Base-by-base conservation (phyloP, 2,113 vertebrate species). In the Urocynchramus pylzowi region DNA sequence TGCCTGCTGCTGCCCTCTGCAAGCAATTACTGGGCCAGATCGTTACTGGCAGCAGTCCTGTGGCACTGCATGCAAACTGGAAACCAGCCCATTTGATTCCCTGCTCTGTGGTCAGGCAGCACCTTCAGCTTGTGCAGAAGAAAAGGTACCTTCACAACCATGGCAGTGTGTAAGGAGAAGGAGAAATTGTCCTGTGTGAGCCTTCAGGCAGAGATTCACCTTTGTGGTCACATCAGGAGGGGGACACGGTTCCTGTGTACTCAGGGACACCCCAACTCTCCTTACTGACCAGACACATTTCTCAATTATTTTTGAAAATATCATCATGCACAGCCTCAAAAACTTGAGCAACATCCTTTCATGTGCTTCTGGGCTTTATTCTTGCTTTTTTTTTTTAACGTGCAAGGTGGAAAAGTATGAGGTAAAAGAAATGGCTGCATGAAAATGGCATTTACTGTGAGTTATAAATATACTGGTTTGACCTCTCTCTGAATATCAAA, bases 401-500 rank as follows among this genome's bases (percentile, higher is more conserved):
- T 11, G 26, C 3, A 37, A 73, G 35, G 30, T 44, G 79, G 54
- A 3, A 73, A 95, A 88, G 67, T 47, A 75, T 50, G 50, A 78
- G 69, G 69, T 71, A 45, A 89, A 92, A 94, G 49, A 89, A 92
- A 87, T 44, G 76, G 57, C 88, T 71, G 69, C 70, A 71, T 45
- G 86, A 87, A 95, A 93, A 82, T 68, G 80, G 68, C 80, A 82
- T 90, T 95, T 95, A 69, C 28, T 74, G 2, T 30, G 69, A 92
- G 84, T 93, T 90, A 96, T 90, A 93, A 87, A 93, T 92, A 87
- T 60, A 81, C 16, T 69, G 68, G 73, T 60, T 45, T 92, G 96
- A 97, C 90, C 95, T 96, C 92, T 95, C 54, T 71, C 57, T 82
- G 83, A 96, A 87, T 95, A 96, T 92, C 90, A 93, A 78, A 95